Conservation (phyloP, 2,888 invertebrate species). For the Agelastica alni region DNA sequence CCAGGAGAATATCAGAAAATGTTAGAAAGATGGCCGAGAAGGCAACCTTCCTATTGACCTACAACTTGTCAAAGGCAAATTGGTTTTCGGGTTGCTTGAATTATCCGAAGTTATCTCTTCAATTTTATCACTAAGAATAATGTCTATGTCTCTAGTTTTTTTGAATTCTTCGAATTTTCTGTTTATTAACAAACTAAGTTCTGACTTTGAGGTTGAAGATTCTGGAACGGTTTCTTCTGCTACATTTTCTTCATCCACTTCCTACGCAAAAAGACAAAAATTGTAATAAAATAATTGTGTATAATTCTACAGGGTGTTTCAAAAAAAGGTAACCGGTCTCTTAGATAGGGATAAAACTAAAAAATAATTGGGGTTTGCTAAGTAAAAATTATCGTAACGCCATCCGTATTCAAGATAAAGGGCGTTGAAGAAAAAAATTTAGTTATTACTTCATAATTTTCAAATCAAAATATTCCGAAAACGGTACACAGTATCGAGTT, state of each 20-base stretch:
- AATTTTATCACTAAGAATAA: constrained; percentile 35
- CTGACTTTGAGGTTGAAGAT: constrained; percentile 59
- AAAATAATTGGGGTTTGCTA: no score
- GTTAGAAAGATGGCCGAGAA: constrained; percentile 51
- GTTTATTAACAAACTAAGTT: constrained; percentile 55
- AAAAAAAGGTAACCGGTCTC: no score
- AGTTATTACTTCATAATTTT: no score
- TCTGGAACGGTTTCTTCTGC: constrained; percentile 54
- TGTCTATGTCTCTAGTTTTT: constrained; percentile 53
- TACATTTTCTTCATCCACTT: constrained; percentile 70
- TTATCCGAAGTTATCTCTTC: constrained; percentile 26
- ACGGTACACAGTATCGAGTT: no score
- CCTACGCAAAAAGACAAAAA: constrained; percentile 54
- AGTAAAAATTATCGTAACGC: no score
- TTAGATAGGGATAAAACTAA: no score
- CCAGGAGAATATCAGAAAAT: neutral
- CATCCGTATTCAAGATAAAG: no score
- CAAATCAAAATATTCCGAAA: no score
- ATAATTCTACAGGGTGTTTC: no score
- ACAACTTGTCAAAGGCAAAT: constrained; percentile 38
- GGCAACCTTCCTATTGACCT: constrained; percentile 47
- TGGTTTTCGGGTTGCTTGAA: constrained; percentile 16
- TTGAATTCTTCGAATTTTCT: constrained; percentile 64
- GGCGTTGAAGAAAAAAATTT: no score
- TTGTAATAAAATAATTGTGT: neutral